Conservation (phyloP, 1,140 invertebrate genomes). For the Hormaphis cornu region DNA sequence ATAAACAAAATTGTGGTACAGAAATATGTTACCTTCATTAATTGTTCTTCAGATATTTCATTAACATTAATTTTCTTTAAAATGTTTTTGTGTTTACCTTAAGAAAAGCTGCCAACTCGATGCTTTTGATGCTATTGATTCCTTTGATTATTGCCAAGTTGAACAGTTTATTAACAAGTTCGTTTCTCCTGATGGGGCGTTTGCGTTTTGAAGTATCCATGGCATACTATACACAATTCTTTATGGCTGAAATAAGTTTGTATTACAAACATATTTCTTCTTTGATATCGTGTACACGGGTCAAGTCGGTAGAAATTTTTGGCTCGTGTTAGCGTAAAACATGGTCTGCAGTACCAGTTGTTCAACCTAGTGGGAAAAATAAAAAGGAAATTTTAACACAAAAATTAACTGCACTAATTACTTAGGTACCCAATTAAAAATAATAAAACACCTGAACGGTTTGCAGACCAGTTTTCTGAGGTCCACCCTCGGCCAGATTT, state of each 20-base stretch:
- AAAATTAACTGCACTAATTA: constrained; percentile 10
- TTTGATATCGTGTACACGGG: constrained; percentile 21
- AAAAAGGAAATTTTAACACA: too few relatives aligned
- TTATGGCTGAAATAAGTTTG: neutral
- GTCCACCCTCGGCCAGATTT: constrained; percentile 2
- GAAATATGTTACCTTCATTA: neutral
- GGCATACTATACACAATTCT: neutral
- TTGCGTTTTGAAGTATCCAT: constrained; percentile 14
- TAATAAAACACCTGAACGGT: neutral
- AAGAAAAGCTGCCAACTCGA: constrained; percentile 13
- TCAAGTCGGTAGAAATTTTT: constrained; percentile 5
- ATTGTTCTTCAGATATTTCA: neutral
- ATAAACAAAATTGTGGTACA: neutral
- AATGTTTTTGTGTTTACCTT: neutral
- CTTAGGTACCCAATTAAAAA: constrained; percentile 3
- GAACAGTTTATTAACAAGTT: neutral
- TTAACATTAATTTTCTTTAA: neutral
- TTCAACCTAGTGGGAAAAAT: too few relatives aligned
- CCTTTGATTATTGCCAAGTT: neutral
- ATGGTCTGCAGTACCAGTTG: neutral
- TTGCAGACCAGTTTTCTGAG: neutral
- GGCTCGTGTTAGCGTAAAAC: constrained; percentile 25
- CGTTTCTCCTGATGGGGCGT: constrained; percentile 10
- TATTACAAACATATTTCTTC: constrained; percentile 4
- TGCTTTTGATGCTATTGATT: neutral